These are phyloP conservation scores for Blomia tropicalis DNA, from an alignment of 2,888 invertebrate species.

Conservation along the genomic window DNA sequence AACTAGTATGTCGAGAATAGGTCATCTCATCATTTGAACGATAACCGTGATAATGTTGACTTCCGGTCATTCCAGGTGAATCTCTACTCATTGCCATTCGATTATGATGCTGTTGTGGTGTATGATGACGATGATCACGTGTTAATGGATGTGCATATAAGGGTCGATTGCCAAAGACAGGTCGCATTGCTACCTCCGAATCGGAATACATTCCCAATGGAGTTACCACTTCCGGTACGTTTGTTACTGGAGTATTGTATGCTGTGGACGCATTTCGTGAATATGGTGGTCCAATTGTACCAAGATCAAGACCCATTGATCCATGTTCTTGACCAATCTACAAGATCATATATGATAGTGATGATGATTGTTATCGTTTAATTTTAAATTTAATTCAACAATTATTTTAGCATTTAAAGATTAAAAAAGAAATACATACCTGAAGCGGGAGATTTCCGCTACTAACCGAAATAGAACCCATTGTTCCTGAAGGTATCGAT, in stretches of 20 bases:
- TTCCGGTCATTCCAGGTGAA: too few species aligned
- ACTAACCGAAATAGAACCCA: not conserved
- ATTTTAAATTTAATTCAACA: not conserved
- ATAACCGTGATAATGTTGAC: not conserved
- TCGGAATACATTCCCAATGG: slow-evolving; percentile 24
- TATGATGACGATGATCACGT: not conserved
- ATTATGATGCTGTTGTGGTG: not conserved
- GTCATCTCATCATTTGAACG: not conserved
- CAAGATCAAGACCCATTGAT: slow-evolving; percentile 52
- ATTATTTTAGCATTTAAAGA: not conserved
- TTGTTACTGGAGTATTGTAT: not conserved
- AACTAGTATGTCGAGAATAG: not conserved
- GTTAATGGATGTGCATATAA: slow-evolving; percentile 15
- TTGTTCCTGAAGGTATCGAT: not conserved
- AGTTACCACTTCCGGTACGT: not conserved
- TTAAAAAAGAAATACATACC: not conserved
- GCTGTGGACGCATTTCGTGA: not conserved
- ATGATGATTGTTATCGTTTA: not conserved
- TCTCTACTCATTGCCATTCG: too few species aligned
- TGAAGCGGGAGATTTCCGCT: slow-evolving; percentile 2
- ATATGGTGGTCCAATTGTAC: slow-evolving; percentile 41
- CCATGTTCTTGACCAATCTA: slow-evolving; percentile 34
- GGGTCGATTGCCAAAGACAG: slow-evolving; percentile 19
- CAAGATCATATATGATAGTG: not conserved
- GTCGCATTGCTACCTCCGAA: slow-evolving; percentile 22